Evolutionary conservation across 2,113 vertebrate species (phyloP).

Genomic region (Sceloporus tristichus): DNA sequence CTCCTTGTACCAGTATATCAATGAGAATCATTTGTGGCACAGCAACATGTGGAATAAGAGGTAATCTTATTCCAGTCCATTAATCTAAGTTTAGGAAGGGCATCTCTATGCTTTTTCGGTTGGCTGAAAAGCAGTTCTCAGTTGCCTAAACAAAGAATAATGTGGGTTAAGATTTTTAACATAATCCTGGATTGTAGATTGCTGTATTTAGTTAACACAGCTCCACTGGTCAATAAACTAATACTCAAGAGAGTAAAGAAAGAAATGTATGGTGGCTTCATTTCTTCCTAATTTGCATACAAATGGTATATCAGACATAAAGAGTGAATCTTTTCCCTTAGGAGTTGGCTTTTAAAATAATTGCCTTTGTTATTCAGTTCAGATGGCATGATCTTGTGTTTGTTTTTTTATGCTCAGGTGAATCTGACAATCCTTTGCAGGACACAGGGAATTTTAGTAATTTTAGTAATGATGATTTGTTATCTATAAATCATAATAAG

Average conservation of each 20-base stretch:
- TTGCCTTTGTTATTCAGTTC: background rate
- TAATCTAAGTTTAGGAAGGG: background rate
- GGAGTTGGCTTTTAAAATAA: background rate
- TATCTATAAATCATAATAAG: background rate
- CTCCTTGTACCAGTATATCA: background rate
- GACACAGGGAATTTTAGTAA: background rate
- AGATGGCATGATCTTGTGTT: background rate
- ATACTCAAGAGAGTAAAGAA: background rate
- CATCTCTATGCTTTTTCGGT: background rate
- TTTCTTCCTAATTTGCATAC: slow-evolving; percentile 1
- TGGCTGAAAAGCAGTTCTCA: background rate
- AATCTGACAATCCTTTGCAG: background rate
- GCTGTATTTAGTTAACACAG: background rate
- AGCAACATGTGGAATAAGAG: background rate
- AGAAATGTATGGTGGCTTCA: background rate
- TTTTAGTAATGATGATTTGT: no score
- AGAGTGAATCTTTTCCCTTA: background rate
- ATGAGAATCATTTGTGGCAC: no score
- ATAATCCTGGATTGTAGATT: background rate
- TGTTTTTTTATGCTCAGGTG: background rate
- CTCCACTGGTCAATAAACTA: background rate
- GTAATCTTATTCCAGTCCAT: background rate
- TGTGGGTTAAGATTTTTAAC: background rate
- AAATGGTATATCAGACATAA: background rate
- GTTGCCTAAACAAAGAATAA: background rate